Base-by-base conservation (phyloP, 1,140 invertebrate genomes). In the Zaprionus capensis region DNA sequence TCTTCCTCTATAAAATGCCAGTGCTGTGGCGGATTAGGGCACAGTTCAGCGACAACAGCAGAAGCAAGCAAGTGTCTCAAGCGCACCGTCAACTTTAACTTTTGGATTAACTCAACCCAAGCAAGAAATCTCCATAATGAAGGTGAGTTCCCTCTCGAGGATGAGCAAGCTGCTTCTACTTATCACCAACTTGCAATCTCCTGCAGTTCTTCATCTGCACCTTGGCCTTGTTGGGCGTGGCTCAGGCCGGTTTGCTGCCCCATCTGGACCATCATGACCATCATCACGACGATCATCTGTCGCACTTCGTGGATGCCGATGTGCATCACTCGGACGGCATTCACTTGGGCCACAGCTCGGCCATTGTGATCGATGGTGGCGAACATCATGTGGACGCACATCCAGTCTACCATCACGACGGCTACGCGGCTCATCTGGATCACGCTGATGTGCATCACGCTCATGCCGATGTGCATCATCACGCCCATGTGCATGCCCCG, bases 81-180 rank as follows among this genome's bases (percentile, higher is more conserved):
- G 71, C 69, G 65, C 71, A 69, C 38, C 58, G 62, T 66, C 76
- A 69, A 73, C 65, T 66, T 75, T 59, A 64, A 61, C 49, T 80
- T 88, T 90, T 82, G 87, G 87, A 91, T 88, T 71, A 69, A 49
- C 61, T 73, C 66, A 77, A 76, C 78, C 57, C 59, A 92, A 92
- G 80, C 74, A 71, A 77, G 91, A 87, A 92, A 92, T 92, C 84
- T 82, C 81, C 77, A 63, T 15, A 83, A 92, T 92, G 91, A 92
- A 92, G 91, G 91, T 91, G 46, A 22, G 73, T 59, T 5, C 14
- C 5, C 4, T 22, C 6, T 15, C 7, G 7, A n/a, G 2, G 6
- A 7, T 4, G 12, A 24, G 14, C 17, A n/a, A 22, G 46, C 14
- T 11, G 9, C 46, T 14, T 22, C 46, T 51, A 51, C 9, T 51